These are phyloP conservation scores for Phocides pigmalion DNA, from an alignment of 1,140 invertebrate genomes.

Conservation along the genomic window DNA sequence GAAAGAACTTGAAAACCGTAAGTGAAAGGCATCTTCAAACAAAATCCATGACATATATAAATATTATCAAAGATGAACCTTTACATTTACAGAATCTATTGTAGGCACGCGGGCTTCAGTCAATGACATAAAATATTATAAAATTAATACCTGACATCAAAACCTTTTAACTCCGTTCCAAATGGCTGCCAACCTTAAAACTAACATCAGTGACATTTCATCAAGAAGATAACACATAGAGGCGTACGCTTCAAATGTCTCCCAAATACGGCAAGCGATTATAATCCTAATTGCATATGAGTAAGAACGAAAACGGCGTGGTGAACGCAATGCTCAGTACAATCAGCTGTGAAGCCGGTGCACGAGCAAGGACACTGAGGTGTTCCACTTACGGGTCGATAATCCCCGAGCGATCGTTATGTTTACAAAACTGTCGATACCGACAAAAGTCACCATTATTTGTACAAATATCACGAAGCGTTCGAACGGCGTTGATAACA, in stretches of 20 bases:
- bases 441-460: slow-evolving; percentile 8
- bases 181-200: neutral
- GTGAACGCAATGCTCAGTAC: neutral
- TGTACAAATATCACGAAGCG: slow-evolving; percentile 7
- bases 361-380: slow-evolving; percentile 46
- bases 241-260: slow-evolving; percentile 8
- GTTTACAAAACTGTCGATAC: slow-evolving; percentile 26
- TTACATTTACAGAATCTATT: too few relatives aligned
- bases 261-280: slow-evolving; percentile 8
- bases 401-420: slow-evolving; percentile 41
- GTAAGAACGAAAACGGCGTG: slow-evolving; percentile 2
- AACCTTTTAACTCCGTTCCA: neutral
- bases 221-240: slow-evolving; percentile 22
- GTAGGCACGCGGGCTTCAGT: too few relatives aligned
- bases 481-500: slow-evolving; percentile 1
- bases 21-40: too few relatives aligned
- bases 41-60: too few relatives aligned
- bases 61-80: too few relatives aligned
- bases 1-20: too few relatives aligned
- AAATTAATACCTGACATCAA: neutral
- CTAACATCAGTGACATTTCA: slow-evolving; percentile 12
- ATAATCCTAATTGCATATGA: slow-evolving; percentile 10
- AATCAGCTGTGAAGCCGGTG: slow-evolving; percentile 36
- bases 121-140: neutral
- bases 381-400: slow-evolving; percentile 55